Base-by-base conservation (phyloP, 2,797 vertebrate species). In the Liasis olivaceus region DNA sequence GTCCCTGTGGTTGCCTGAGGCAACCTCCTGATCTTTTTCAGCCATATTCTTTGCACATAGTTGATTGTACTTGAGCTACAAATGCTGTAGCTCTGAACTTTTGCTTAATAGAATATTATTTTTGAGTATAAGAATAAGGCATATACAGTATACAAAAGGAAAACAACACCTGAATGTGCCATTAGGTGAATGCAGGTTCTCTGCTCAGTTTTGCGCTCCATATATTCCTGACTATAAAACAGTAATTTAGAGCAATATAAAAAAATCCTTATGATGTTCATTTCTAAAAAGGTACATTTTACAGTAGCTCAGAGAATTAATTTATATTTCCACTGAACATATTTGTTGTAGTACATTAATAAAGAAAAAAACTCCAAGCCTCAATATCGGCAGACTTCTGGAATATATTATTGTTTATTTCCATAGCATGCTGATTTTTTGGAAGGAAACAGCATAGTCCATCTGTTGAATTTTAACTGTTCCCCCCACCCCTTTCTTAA, bases 111-210 rank as follows among this genome's bases (percentile, higher is more conserved):
- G 87, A 36, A 24, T 92, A 36, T 62, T 51, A 4, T 84, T 28
- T 4, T 90, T 95, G 94, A 90, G 7, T 85, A 47, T 90, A 17
- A 93, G 51, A 92, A 77, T 90, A 91, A 89, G n/a, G 58, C 91
- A 86, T 69, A 24, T 0, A 62, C 36, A 88, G 24, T 62, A 20
- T 4, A 42, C 36, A 81, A 81, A 81, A 60, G 42, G 36, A 54
- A 59, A 31, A 22, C 72, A 77, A 60, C 20, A 9, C 5, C 26
- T 51, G 64, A 31, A 51, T 24, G 63, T 63, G 9, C 4, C 26
- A 81, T 87, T 87, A 63, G 17, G n/a, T 91, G 11, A 26, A 54
- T 51, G 24, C 24, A 51, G 20, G 87, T 8, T 58, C 8, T 2
- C 22, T 59, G 84, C 31, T 86, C 5, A 84, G 26, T 92, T 92